Base-by-base conservation (phyloP, 2,888 invertebrate species). In the Volucella bombylans region DNA sequence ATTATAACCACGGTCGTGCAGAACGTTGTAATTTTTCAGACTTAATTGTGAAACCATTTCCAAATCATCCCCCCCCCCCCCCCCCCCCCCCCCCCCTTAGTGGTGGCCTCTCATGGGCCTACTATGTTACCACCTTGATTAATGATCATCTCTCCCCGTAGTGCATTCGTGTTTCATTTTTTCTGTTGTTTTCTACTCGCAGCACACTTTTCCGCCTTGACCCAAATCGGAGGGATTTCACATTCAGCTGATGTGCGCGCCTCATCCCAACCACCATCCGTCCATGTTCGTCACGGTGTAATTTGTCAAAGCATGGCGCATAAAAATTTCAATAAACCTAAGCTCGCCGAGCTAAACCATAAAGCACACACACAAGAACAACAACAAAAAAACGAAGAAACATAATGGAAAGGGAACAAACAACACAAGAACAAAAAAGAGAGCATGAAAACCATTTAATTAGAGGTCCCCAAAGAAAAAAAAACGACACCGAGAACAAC, bases 151-250 rank as follows among this genome's bases (percentile, higher is more conserved):
- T 62, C 55, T 67, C 57, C 55, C 49, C 18, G 47, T 47, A 67
- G 31, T 31, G 31, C 31, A 31, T 31, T 31, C 31, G 6, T 31
- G 31, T 31, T 31, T 31, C 31, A 6, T 31, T 31, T 31, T 31
- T 31, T 31, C 55, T 43, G n/a, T 61, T 45, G 55, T 62, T 72
- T 67, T 57, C 39, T 49, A 10, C 23, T 62, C 18, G 47, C 39
- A 62, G 54, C 65, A 81, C 52, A 62, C 38, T 54, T 14, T 62
- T 57, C 65, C 59, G 78, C 82, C 78, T 82, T 82, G 82, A 82
- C 82, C 82, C 72, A 78, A 82, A 78, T 82, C 73, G 68, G 50
- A 57, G 72, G 68, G 62, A 73, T 68, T 73, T 76, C 23, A 68
- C 73, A 68, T 73, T 82, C 73, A 73, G 67, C 38, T 68, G 68